Conservation (phyloP, 2,888 invertebrate species). For the Ariolimax columbianus region DNA sequence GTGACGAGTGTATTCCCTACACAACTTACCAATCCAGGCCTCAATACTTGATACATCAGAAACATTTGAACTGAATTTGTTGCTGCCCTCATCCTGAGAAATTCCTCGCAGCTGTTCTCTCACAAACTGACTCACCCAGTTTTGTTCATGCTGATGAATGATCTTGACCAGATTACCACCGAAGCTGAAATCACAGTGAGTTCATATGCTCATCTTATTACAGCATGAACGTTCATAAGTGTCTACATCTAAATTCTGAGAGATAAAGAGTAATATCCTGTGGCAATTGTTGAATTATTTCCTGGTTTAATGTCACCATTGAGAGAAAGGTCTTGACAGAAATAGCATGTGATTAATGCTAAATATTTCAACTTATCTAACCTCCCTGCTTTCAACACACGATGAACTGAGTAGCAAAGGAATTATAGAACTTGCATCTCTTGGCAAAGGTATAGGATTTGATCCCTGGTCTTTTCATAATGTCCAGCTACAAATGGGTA, state of each 20-base stretch:
- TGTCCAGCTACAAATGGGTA: too few species aligned
- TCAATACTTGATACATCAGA: neutral
- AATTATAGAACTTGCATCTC: too few species aligned
- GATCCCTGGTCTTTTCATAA: too few species aligned
- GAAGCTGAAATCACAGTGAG: constrained; percentile 8
- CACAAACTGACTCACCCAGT: constrained; percentile 30
- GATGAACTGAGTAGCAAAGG: too few species aligned
- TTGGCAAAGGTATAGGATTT: too few species aligned
- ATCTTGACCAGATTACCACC: constrained; percentile 45
- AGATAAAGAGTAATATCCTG: too few species aligned
- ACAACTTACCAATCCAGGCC: constrained; percentile 42
- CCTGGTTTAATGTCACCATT: neutral
- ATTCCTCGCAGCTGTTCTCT: constrained; percentile 3
- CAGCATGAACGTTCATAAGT: neutral
- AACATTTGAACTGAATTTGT: neutral
- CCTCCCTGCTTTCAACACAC: too few species aligned
- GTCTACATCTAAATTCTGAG: too few species aligned
- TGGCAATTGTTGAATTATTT: neutral
- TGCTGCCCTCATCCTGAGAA: neutral
- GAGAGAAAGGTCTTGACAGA: neutral
- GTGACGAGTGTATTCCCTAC: neutral
- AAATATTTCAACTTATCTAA: too few species aligned
- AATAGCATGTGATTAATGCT: too few species aligned
- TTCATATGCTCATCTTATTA: neutral
- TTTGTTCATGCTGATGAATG: constrained; percentile 26